Base-by-base conservation (phyloP, 2,113 vertebrate genomes). In the Psophia crepitans region DNA sequence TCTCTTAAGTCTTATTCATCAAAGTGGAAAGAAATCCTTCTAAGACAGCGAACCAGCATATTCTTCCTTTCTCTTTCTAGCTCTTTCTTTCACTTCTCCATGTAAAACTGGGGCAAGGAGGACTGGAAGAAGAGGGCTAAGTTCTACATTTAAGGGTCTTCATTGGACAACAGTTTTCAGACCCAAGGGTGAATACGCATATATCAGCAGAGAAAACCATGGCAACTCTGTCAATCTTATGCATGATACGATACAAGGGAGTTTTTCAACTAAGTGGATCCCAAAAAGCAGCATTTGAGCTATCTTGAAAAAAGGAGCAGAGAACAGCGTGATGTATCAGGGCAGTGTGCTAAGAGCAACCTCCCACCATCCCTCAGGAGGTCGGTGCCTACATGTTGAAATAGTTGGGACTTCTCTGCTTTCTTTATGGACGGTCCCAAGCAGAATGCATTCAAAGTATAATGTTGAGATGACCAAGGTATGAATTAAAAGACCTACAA, bases 291-390 rank as follows among this genome's bases (percentile, higher is more conserved):
- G 4, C 10, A 79, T 48, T 60, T 57, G 11, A 60, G 3, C 10
- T 63, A n/a, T 15, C 32, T 65, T 84, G 28, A 65, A 57, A 73
- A 81, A 60, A 30, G 3, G 10, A 84, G 9, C 17, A 54, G 19
- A 69, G 69, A 70, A 12, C 4, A 19, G 9, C 30, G 44, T 28
- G 8, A 43, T 16, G 12, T 16, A 70, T 15, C n/a, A 74, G 14
- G 9, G 6, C 27, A 79, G 33, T 0, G 0, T 30, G 14, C 35
- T 76, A 33, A 51, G 8, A 68, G 17, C 30, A 57, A 32, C 6
- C 6, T 60, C 23, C 24, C 17, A 57, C 19, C 30, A 28, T 6
- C 19, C 9, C 13, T 71, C 21, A 35, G n/a, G 30, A 10, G 0
- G 5, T 44, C 46, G 41, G 24, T 5, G 9, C 12, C 23, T 33